Conservation (phyloP, 2,797 vertebrate species). For the Nasua narica region DNA sequence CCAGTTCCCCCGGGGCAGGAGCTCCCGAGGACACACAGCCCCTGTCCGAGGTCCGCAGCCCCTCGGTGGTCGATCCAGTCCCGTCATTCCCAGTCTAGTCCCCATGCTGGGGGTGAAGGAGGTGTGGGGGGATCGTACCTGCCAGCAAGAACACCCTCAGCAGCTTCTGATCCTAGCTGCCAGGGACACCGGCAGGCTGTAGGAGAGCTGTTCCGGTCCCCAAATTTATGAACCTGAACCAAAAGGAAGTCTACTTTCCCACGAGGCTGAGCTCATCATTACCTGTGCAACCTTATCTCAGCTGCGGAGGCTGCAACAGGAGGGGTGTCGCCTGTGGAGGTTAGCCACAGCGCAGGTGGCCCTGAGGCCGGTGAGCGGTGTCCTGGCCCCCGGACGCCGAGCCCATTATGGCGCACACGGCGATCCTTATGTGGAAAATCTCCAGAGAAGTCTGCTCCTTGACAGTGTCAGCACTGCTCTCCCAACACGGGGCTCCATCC, state of each 20-base stretch:
- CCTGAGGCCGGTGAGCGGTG: background rate
- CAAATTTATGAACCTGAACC: background rate
- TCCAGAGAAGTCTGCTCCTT: background rate
- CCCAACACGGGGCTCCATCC: background rate
- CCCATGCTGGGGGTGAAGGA: background rate
- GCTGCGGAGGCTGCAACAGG: background rate
- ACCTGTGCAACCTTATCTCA: background rate
- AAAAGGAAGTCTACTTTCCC: background rate
- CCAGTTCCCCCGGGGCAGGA: background rate
- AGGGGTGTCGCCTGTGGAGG: background rate
- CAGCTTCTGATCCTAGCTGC: background rate
- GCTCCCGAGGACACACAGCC: background rate
- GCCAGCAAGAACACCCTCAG: background rate
- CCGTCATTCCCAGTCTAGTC: no score
- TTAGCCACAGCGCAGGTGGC: background rate
- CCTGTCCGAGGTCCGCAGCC: background rate
- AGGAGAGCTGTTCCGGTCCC: fast-evolving
- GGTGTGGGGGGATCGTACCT: fast-evolving
- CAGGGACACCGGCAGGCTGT: background rate
- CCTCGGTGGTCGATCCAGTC: fast-evolving
- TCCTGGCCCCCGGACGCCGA: fast-evolving
- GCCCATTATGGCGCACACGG: background rate
- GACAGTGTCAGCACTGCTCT: background rate
- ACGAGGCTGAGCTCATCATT: background rate
- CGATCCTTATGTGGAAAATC: background rate